Evolutionary conservation across 1,140 invertebrate genomes (phyloP), one percentile per base, ranked within the genome.

Genomic region (Diploscapter pachys): DNA sequence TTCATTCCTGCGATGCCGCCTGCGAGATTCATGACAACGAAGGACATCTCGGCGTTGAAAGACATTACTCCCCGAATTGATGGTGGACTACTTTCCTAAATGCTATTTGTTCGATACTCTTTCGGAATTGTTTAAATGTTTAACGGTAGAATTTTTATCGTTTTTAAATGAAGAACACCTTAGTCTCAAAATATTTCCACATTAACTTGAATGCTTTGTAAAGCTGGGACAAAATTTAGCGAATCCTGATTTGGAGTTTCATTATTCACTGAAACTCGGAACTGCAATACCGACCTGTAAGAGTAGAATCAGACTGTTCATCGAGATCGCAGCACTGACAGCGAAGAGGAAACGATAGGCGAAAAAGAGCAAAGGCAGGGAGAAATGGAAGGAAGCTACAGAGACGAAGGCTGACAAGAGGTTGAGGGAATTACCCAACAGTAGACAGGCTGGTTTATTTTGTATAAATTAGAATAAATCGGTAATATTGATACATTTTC

Each of bases 31-130:
- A 69, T 80, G 2, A 80, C 59, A 5, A 81, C 80, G 53, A 81
- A 81, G 3, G 80, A 73, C 78, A 81, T 71, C 56, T 81, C 80
- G 4, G 80, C 80, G 65, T 77, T 81, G 78, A 81, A 81, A 4
- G 73, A 74, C 67, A 81, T 78, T 2, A 63, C 31, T 4, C 80
- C 80, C 31, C 79, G 72, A n/a, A 81, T 73, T 57, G 73, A 54
- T 9, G 61, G 59, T 3, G 80, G 80, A 9, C 76, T 70, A n/a
- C 75, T 76, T 73, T 81, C 80, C 79, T 80, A 81, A 67, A 51
- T 31, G n/a, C n/a, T 75, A 63, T 50, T 9, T 62, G 70, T 61
- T 49, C 5, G n/a, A 54, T 56, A 31, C 31, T 48, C 9, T 3
- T 3, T 6, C 56, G 2, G 57, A 59, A 31, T 59, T 59, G 50